Conservation (phyloP, 2,888 invertebrate genomes). For the Lumbricus terrestris region DNA sequence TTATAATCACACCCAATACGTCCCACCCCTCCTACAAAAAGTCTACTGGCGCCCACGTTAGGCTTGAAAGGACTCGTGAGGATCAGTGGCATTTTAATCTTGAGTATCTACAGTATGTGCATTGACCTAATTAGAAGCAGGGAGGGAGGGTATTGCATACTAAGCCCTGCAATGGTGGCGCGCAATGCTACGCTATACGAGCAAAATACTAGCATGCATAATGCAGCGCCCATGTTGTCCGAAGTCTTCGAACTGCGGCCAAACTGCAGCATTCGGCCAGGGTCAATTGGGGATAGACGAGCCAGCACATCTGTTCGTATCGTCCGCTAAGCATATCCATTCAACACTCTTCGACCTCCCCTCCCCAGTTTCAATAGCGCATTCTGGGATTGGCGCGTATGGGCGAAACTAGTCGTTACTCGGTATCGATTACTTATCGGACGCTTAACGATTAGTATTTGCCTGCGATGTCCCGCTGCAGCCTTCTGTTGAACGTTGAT, state of each 20-base stretch:
- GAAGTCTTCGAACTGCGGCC: not conserved
- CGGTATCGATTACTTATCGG: not conserved
- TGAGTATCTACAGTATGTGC: not conserved
- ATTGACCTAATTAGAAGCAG: not conserved
- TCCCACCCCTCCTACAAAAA: too few relatives aligned
- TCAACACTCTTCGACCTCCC: not conserved
- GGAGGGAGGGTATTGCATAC: too few relatives aligned
- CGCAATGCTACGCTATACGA: not conserved
- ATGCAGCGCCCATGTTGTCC: not conserved
- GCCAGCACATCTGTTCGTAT: not conserved
- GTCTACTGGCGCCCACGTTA: too few relatives aligned
- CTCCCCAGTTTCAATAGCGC: not conserved
- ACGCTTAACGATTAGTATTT: slow-evolving; percentile 3
- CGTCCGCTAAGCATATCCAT: not conserved
- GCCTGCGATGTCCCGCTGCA: not conserved
- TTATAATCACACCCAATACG: too few relatives aligned
- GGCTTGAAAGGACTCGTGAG: too few relatives aligned
- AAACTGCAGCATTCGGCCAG: too few relatives aligned
- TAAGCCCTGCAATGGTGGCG: too few relatives aligned
- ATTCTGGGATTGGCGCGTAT: not conserved
- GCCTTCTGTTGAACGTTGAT: not conserved
- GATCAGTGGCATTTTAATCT: too few relatives aligned
- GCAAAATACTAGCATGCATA: not conserved
- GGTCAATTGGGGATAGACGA: not conserved
- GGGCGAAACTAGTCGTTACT: not conserved